Percentiles rank a stretch among this genome's conserved stretches.
These are phyloP conservation scores for Meloe dianella DNA, from an alignment of 2,888 invertebrate genomes.

Conservation along the genomic window DNA sequence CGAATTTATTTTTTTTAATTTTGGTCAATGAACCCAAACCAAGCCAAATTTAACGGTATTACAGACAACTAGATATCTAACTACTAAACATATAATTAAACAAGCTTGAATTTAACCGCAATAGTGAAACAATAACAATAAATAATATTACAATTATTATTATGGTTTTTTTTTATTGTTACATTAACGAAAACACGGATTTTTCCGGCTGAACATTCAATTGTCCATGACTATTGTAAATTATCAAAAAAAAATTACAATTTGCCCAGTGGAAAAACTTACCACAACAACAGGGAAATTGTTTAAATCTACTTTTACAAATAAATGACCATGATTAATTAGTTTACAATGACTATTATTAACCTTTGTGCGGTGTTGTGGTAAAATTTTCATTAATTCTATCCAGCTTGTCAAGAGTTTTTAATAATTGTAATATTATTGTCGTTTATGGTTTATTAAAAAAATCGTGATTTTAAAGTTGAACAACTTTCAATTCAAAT, in stretches of 20 bases:
- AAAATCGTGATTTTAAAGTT: not conserved
- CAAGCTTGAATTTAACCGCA: not conserved
- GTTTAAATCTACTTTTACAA: not conserved
- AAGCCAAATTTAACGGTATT: conserved; percentile 5
- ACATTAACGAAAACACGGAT: too few species aligned
- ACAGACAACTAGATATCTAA: not conserved
- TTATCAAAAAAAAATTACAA: not conserved
- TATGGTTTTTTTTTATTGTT: too few species aligned
- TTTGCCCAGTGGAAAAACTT: not conserved
- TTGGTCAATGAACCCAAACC: conserved; percentile 7
- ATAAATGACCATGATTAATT: not conserved
- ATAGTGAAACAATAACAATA: not conserved
- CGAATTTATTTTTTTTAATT: not conserved
- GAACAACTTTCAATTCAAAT: conserved; percentile 2
- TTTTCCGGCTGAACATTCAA: not conserved
- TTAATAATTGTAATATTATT: too few species aligned
- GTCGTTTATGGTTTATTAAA: too few species aligned
- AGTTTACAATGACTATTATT: not conserved
- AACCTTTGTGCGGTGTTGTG: not conserved
- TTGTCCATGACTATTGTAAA: not conserved
- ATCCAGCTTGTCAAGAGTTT: not conserved
- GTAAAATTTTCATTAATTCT: not conserved
- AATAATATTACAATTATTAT: too few species aligned
- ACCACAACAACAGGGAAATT: not conserved
- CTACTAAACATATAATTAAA: conserved; percentile 8